Evolutionary conservation across 1,140 invertebrate species (phyloP).

Genomic region (Ostrea denselamellosa): DNA sequence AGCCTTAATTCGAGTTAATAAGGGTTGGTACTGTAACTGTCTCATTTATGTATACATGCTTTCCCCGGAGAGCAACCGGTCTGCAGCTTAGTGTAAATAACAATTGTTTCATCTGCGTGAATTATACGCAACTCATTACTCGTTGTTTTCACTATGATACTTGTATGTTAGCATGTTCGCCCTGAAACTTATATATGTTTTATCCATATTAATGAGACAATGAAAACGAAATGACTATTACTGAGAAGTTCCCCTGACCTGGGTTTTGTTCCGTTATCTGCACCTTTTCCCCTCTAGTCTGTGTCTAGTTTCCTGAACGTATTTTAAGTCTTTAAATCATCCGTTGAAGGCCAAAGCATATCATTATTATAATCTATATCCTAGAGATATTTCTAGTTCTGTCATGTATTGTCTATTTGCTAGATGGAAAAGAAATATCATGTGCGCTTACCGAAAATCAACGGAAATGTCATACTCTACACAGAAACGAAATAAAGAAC

Average conservation of each 20-base stretch:
- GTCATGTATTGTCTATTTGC: too few relatives aligned
- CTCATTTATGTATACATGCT: too few relatives aligned
- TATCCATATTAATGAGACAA: conserved; percentile 5
- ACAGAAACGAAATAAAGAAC: too few relatives aligned
- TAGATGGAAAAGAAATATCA: too few relatives aligned
- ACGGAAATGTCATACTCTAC: too few relatives aligned
- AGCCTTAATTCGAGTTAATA: too few relatives aligned
- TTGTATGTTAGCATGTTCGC: not conserved
- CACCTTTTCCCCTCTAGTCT: not conserved
- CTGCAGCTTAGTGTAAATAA: too few relatives aligned
- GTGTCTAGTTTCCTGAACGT: not conserved
- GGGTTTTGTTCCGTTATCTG: not conserved
- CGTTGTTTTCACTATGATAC: not conserved
- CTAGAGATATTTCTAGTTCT: not conserved
- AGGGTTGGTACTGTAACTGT: too few relatives aligned
- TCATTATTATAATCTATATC: not conserved
- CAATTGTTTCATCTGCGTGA: too few relatives aligned
- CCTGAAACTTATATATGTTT: not conserved
- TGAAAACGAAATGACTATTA: not conserved
- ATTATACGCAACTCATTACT: too few relatives aligned
- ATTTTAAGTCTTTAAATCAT: conserved; percentile 19
- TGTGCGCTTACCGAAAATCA: too few relatives aligned
- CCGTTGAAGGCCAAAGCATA: not conserved
- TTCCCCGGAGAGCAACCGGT: too few relatives aligned
- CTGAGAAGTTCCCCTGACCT: not conserved